A percentile compares a stretch with the other conserved stretches of the same genome.
Evolutionary conservation across 92 coral and sea anemone species (phyloP).

Genomic region (Siderastrea siderea): DNA sequence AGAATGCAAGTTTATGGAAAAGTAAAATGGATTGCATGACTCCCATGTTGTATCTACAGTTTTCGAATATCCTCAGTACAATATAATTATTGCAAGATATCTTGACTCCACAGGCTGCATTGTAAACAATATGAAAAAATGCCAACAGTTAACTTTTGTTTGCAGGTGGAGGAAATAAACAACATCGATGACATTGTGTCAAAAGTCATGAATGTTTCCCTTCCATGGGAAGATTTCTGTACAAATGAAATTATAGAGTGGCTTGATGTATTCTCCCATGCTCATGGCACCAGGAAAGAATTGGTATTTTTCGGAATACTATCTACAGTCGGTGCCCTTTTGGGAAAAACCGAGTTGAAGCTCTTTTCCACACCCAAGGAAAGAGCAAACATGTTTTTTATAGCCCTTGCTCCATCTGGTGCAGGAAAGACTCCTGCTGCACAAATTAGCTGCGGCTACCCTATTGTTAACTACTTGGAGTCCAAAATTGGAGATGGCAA

Average conservation of each 20-base stretch:
- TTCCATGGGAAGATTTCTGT: constrained; percentile 41
- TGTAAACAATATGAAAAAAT: not conserved
- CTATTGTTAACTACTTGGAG: constrained; percentile 46
- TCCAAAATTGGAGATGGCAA: constrained; percentile 30
- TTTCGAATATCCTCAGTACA: no score
- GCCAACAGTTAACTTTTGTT: not conserved
- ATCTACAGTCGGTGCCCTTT: constrained; percentile 39
- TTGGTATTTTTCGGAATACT: constrained; percentile 30
- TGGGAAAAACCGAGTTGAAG: constrained; percentile 43
- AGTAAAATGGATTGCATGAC: no score
- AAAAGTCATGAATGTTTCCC: constrained; percentile 11
- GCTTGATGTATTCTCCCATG: constrained; percentile 29
- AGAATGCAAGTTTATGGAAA: no score
- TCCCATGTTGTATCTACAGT: no score
- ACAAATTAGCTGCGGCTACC: constrained; percentile 33
- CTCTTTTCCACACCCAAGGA: constrained; percentile 41
- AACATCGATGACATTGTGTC: constrained; percentile 19
- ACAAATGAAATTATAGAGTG: constrained; percentile 27
- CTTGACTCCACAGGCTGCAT: not conserved
- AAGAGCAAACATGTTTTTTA: constrained; percentile 44
- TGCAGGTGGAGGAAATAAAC: constrained; percentile 10
- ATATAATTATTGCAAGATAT: not conserved
- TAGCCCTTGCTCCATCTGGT: constrained; percentile 66
- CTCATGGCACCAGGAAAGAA: constrained; percentile 47
- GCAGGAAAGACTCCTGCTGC: constrained; percentile 62